A percentile compares a stretch with the other conserved stretches of the same genome.
Evolutionary conservation across 2,113 vertebrate species (phyloP).

Genomic region (Petaurus breviceps): DNA sequence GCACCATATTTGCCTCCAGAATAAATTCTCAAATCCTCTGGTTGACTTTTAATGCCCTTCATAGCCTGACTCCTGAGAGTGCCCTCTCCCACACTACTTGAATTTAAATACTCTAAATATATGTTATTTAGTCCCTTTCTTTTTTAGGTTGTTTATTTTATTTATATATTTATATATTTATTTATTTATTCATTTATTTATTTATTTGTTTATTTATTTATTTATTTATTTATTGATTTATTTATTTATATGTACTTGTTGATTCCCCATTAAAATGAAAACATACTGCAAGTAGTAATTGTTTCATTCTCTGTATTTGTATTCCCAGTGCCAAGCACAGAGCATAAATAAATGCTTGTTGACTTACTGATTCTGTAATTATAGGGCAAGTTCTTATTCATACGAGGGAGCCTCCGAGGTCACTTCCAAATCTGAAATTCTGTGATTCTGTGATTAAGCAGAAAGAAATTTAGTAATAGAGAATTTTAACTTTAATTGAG

Average conservation of each 20-base stretch:
- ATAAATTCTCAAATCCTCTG: background rate
- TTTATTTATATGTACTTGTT: too few relatives aligned
- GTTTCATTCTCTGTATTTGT: background rate
- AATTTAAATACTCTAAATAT: background rate
- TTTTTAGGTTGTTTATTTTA: background rate
- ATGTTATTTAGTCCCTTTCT: background rate
- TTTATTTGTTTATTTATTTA: too few relatives aligned
- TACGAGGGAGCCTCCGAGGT: background rate
- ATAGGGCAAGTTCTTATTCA: background rate
- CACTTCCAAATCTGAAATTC: conserved; percentile 59
- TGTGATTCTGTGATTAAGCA: conserved; percentile 42
- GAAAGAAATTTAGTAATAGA: conserved; percentile 63
- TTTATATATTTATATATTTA: too few relatives aligned
- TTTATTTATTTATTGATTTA: too few relatives aligned
- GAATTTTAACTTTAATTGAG: conserved; percentile 55
- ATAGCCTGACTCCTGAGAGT: background rate
- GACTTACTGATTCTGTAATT: background rate
- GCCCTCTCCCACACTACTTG: background rate
- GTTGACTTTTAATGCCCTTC: background rate
- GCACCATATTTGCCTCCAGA: background rate
- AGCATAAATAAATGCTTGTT: background rate
- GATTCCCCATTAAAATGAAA: background rate
- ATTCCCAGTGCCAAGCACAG: background rate
- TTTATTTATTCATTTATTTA: too few relatives aligned
- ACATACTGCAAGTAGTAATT: background rate